phyloP scores from a whole-genome alignment of 2,113 vertebrate species.

The Xiphophorus couchianus region DNA sequence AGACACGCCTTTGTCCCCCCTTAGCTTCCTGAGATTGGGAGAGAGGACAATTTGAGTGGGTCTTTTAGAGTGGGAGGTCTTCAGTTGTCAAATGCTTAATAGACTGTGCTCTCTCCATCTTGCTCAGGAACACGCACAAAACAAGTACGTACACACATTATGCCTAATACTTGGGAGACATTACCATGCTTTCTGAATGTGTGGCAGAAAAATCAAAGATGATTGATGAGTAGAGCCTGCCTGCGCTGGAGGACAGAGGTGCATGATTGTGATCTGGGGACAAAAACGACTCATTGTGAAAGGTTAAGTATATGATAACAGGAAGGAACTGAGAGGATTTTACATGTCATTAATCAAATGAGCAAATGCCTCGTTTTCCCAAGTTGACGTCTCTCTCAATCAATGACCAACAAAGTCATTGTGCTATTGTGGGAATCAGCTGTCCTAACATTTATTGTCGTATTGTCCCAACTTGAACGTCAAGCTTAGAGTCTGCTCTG shows the following conservation, averaged over 20 bases:
- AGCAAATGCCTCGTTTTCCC: conserved; percentile 20
- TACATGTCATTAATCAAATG: conserved; percentile 64
- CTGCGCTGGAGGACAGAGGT: conserved; percentile 67
- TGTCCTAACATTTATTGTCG: conserved; percentile 2
- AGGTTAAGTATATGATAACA: conserved; percentile 58
- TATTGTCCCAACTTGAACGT: background rate
- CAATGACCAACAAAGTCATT: conserved; percentile 13
- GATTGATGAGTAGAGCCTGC: conserved; percentile 70
- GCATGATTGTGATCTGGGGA: conserved; percentile 64
- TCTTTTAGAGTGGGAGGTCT: conserved; percentile 76
- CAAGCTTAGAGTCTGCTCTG: background rate
- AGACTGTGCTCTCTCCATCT: conserved; percentile 73
- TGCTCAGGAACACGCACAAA: conserved; percentile 34
- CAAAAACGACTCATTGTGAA: conserved; percentile 52
- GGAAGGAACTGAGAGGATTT: conserved; percentile 39
- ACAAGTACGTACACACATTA: conserved; percentile 33
- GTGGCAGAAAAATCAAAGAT: conserved; percentile 78
- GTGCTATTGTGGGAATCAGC: conserved; percentile 22
- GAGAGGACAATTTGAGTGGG: conserved; percentile 64
- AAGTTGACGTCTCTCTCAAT: conserved; percentile 43
- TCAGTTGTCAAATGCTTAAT: conserved; percentile 78
- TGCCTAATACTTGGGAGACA: conserved; percentile 8
- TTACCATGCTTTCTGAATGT: conserved; percentile 44
- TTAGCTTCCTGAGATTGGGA: conserved; percentile 60
- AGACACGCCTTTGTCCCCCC: conserved; percentile 63